Evolutionary conservation across 2,797 vertebrate species (phyloP).

Genomic region (Tenualosa ilisha): DNA sequence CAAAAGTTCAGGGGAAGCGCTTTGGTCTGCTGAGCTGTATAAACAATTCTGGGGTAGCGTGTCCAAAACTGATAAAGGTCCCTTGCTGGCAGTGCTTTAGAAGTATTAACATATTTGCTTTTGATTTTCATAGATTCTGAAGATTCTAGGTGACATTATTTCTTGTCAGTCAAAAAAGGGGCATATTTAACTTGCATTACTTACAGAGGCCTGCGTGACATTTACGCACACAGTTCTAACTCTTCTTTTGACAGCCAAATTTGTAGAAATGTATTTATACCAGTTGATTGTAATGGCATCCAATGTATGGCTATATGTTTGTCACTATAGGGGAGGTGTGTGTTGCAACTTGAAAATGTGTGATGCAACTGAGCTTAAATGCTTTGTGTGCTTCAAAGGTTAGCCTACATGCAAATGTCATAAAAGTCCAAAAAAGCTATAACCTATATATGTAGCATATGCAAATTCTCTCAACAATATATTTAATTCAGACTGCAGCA

Average conservation of each 20-base stretch:
- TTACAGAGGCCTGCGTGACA: background rate
- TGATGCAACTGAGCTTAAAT: too few species aligned
- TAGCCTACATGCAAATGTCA: too few species aligned
- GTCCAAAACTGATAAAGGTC: constrained; percentile 6
- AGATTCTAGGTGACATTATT: background rate
- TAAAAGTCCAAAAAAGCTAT: background rate
- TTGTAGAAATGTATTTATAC: background rate
- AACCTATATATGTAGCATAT: background rate
- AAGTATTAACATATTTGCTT: background rate
- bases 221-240: background rate
- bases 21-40: background rate
- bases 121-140: background rate
- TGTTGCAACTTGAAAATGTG: too few species aligned
- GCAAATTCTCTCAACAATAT: background rate
- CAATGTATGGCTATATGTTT: background rate
- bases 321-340: too few species aligned
- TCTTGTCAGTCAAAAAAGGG: background rate
- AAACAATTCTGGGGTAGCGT: background rate
- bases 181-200: background rate
- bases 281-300: background rate
- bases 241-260: background rate
- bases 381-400: too few species aligned
- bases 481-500: background rate
- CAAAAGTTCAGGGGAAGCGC: background rate
- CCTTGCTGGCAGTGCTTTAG: background rate